Evolutionary conservation across 2,797 vertebrate genomes (phyloP).

Genomic region (Myiotriccus ornatus): DNA sequence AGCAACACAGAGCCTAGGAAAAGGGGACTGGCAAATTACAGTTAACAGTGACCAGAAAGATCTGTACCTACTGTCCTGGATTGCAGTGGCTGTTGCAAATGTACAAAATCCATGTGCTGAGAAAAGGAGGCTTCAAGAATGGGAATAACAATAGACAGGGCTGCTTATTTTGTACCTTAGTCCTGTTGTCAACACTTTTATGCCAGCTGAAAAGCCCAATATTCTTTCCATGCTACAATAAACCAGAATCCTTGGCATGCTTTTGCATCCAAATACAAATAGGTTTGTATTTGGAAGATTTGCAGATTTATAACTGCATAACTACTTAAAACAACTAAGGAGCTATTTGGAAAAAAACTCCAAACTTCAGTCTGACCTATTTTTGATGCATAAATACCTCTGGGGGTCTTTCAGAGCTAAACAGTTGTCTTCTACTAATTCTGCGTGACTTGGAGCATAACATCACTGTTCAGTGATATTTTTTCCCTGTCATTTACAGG

Average conservation of each 20-base stretch:
- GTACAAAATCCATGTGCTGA: neutral
- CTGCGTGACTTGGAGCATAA: neutral
- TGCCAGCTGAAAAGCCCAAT: neutral
- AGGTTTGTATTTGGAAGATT: neutral
- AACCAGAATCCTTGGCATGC: neutral
- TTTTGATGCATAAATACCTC: neutral
- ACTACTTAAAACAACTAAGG: neutral
- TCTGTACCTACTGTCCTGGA: neutral
- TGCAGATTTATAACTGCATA: neutral
- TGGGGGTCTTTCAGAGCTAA: neutral
- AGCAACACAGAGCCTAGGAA: neutral
- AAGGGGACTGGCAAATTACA: neutral
- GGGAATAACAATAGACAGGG: neutral
- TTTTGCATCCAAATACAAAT: neutral
- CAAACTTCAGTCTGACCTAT: neutral
- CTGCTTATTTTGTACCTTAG: neutral
- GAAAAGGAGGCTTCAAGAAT: neutral
- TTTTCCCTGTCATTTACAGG: neutral
- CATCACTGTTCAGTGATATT: neutral
- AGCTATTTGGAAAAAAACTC: neutral
- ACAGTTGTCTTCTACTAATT: neutral
- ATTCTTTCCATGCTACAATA: neutral
- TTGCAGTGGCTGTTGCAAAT: neutral
- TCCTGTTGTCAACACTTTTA: neutral
- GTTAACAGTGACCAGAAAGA: neutral